A percentile compares a stretch with the other conserved stretches of the same genome.
These are phyloP conservation scores for Zalophus californianus DNA, from an alignment of 2,797 vertebrate species.

Conservation along the genomic window DNA sequence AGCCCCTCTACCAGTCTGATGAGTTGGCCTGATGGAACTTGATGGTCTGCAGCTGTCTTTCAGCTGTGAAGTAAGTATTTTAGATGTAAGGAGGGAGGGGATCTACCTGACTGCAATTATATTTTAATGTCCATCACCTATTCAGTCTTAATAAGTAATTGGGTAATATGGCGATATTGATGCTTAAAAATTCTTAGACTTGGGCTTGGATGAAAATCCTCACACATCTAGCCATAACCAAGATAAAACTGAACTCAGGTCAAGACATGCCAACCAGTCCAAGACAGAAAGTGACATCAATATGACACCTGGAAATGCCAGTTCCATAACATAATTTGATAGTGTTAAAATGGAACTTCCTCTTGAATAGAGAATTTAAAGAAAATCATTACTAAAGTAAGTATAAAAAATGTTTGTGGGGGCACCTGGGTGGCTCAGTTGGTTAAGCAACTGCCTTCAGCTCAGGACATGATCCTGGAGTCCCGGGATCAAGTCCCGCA, in stretches of 20 bases:
- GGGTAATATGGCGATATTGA: neutral
- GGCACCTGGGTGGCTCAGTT: no score
- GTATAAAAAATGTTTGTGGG: neutral
- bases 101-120: neutral
- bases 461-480: no score
- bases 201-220: neutral
- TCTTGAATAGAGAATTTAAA: neutral
- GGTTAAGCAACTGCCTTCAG: no score
- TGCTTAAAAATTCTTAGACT: neutral
- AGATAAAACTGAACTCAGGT: conserved; percentile 14
- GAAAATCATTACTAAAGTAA: neutral
- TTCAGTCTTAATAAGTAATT: conserved; percentile 5
- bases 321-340: neutral
- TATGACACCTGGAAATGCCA: neutral
- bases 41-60: neutral
- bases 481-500: no score
- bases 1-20: neutral
- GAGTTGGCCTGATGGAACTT: neutral
- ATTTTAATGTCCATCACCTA: conserved; percentile 3
- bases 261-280: neutral
- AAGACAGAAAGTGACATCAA: conserved; percentile 19
- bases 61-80: neutral
- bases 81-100: neutral
- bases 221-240: neutral
- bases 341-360: neutral